Evolutionary conservation across 2,888 invertebrate genomes (phyloP), one percentile per base, ranked within the genome.

Genomic region (Oxycera nigricornis): DNA sequence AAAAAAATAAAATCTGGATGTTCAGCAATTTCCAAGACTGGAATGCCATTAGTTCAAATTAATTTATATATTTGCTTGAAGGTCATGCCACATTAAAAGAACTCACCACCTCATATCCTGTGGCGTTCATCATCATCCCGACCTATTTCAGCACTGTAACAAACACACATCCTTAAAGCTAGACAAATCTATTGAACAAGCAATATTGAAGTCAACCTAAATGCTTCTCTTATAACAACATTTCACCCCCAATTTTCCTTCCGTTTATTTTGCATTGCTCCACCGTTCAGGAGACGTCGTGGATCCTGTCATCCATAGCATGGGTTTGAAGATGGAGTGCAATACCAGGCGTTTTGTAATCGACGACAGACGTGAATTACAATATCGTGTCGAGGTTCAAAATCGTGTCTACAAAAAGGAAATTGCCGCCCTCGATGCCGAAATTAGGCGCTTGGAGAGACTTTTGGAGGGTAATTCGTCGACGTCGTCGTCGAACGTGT

Each of bases 301-400:
- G 61, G 94, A 95, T 82, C 94, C 94, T 0, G 90, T 96, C 1
- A 94, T 94, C 78, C 92, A 94, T 82, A 94, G 95, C 81, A 91
- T 95, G 88, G 96, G 96, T 7, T 87, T 96, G 50, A 92, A 93
- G 83, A 90, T 96, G 79, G 95, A 96, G 82, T 94, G 91, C 83
- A 96, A 96, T 80, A 96, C 96, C 0, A 88, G 96, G 78, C 86
- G 93, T 81, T 94, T 95, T 81, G 91, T 93, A 20, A 90, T 91
- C 20, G 94, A 96, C 80, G 96, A 96, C 81, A 90, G 90, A 65
- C 88, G 91, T 79, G 96, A 96, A 81, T 85, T 94, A 17, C 91
- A 93, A 81, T 94, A 94, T 83, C 88, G 96, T 74, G 93, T 95
- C 61, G 95, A 96, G 84, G 94, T 96, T 72, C 96, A 96, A 85